Evolutionary conservation across 2,888 invertebrate genomes (phyloP).

Genomic region (Drosophila kokeensis): DNA sequence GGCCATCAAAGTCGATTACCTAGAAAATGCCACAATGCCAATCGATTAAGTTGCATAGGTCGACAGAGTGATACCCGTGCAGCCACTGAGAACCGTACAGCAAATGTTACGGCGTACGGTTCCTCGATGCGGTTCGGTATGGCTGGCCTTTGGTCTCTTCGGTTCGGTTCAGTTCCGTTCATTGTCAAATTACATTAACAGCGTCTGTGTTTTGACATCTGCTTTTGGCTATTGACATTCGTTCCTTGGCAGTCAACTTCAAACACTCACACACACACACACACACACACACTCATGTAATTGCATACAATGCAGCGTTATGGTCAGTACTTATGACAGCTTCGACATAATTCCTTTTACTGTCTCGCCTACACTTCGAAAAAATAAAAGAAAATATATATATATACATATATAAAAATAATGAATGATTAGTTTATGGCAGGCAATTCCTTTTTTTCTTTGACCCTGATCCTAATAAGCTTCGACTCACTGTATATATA

Average conservation of each 20-base stretch:
- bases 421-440: no score
- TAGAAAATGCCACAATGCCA: constrained; percentile 74
- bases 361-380: neutral
- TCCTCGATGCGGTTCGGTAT: constrained; percentile 9
- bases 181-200: constrained; percentile 79
- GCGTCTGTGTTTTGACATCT: constrained; percentile 77
- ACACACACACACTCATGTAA: constrained; percentile 25
- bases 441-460: no score
- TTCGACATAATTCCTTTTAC: constrained; percentile 45
- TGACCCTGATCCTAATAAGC: no score
- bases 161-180: constrained; percentile 56
- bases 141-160: constrained; percentile 42
- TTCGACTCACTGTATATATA: no score
- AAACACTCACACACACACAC: constrained; percentile 16
- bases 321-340: constrained; percentile 54
- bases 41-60: constrained; percentile 73
- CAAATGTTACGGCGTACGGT: neutral
- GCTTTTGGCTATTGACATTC: constrained; percentile 74
- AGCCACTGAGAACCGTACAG: neutral
- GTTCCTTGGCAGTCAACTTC: constrained; percentile 52
- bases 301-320: constrained; percentile 50
- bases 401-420: no score
- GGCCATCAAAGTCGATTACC: constrained; percentile 78
- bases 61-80: constrained; percentile 6
- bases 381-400: neutral